Base-by-base conservation (phyloP, 2,113 vertebrate genomes). In the Psammodynastes pulverulentus region DNA sequence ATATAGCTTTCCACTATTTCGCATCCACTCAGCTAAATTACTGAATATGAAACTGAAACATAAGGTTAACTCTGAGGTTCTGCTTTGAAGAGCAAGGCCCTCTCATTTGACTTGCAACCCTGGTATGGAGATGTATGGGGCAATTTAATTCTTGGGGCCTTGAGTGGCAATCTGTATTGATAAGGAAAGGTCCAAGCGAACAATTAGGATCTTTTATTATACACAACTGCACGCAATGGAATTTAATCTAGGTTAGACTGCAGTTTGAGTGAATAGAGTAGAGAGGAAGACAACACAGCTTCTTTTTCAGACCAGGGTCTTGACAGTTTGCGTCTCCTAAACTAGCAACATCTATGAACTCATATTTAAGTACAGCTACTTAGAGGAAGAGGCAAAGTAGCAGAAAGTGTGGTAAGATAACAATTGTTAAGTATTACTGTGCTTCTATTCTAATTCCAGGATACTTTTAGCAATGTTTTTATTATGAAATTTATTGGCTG, bases 321-420 rank as follows among this genome's bases (percentile, higher is more conserved):
- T 48, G 13, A 26, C 5, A 48, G 24, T 24, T 29, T 49, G 6
- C 26, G 46, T 10, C 5, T 49, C 23, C 46, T 19, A 49, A 49
- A 24, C 46, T 86, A 48, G 85, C 12, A 49, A 29, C 26, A 15
- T 86, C 26, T 86, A 48, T 49, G 26, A 49, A 49, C 9, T 29
- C 48, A 49, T 48, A 86, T 29, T 46, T 86, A 49, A 86, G 15
- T 49, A 79, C 85, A 79, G 3, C 7, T 43, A 43, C 12, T 49
- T n/a, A 86, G 24, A 4, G 3, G 24, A 26, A 48, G 8, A 48
- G 48, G 45, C 3, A 48, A 86, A 95, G 90, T 67, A 56, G 91
- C 79, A 95, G 51, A 54, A 95, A 95, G 89, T 94, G 58, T 5
- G 17, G 34, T 13, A 43, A 93, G 90, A 89, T 9, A 90, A 19